Base-by-base conservation (phyloP, 1,140 invertebrate genomes). In the Pachypsylla venusta region DNA sequence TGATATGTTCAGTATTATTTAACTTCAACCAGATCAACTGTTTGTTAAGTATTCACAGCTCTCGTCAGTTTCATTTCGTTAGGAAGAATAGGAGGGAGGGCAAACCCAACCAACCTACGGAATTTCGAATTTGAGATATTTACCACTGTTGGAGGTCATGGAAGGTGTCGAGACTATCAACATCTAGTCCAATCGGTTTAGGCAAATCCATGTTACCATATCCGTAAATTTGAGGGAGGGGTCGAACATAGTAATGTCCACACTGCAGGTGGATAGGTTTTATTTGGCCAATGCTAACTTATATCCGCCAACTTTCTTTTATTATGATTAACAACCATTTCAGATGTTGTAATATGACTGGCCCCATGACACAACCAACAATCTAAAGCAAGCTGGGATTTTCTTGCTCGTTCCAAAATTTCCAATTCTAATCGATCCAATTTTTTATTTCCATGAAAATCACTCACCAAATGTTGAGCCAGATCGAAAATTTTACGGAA, bases 401-500 rank as follows among this genome's bases (percentile, higher is more conserved):
- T 63, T 59, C 76, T 73, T 24, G 77, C 78, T 42, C 70, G 66
- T 13, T 68, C 63, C 66, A 79, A 79, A 19, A 81, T 62, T 39
- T 64, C 60, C 56, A 66, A 67, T 69, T 81, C 79, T 2, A 74
- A 64, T 60, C 74, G 68, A 64, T 81, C 79, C 22, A 81, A 65
- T 60, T 70, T 71, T 30, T 68, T 63, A 10, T 68, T 73, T 16
- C 73, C 66, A 24, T 66, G 62, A 3, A 67, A 64, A 62, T 78
- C 76, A 58, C 70, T 70, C 56, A 71, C 66, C 2, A 69, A 70
- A 64, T 78, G 76, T 60, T 76, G 74, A 12, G 76, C 74, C 27
- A 69, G 68, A 64, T 77, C 78, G 75, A 77, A 77, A 20, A 76
- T 72, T 60, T 67, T 70, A 25, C 76, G 66, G 57, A 78, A 74